These are phyloP conservation scores for Hirundo rustica DNA, from an alignment of 2,797 vertebrate species.

Conservation along the genomic window DNA sequence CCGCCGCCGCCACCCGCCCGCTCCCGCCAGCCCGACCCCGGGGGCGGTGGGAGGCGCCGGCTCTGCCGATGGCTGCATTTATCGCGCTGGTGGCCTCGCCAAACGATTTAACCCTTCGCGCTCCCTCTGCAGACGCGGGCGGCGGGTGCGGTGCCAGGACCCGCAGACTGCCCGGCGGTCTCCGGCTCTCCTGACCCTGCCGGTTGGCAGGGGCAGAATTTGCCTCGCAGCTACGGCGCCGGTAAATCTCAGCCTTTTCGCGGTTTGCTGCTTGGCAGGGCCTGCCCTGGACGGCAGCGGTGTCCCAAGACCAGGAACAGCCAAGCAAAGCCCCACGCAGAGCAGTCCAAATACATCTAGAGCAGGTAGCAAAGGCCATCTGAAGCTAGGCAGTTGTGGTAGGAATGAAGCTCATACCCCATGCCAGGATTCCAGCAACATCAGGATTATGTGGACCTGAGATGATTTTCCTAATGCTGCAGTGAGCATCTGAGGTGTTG, in stretches of 20 bases:
- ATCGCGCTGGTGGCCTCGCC: background rate
- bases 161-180: background rate
- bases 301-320: background rate
- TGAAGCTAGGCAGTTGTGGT: background rate
- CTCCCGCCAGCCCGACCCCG: background rate
- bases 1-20: background rate
- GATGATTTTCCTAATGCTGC: background rate
- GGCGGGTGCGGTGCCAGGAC: background rate
- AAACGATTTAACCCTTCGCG: constrained; percentile 5
- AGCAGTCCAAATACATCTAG: background rate
- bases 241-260: background rate
- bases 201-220: background rate
- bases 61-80: background rate
- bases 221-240: background rate
- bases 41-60: constrained; percentile 15
- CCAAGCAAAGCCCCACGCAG: background rate
- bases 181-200: background rate
- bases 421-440: background rate
- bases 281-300: background rate
- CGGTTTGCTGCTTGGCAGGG: background rate
- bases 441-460: background rate
- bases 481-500: background rate
- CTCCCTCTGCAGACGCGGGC: background rate
- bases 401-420: background rate
- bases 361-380: background rate